A percentile compares a stretch with the other conserved stretches of the same genome.
These are phyloP conservation scores for Forbesichthys papilliferus DNA, from an alignment of 2,113 vertebrate species.

Conservation along the genomic window DNA sequence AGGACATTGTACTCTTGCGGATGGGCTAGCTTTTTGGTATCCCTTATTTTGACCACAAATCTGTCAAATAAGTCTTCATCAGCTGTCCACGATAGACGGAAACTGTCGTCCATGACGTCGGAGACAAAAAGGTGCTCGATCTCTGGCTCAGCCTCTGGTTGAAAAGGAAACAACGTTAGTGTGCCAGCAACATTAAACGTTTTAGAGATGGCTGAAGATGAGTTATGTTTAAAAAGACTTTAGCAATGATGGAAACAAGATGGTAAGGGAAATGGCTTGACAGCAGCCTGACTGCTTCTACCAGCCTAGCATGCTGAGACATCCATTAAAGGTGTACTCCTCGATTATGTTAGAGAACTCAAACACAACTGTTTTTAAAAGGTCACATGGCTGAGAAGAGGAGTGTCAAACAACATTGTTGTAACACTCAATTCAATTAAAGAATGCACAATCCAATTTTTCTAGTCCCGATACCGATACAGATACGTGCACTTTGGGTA, in stretches of 20 bases:
- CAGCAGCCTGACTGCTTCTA: conserved; percentile 11
- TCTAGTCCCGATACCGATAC: too few relatives aligned
- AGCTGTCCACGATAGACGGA: conserved; percentile 91
- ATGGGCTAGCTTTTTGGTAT: conserved; percentile 82
- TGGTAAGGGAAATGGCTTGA: conserved; percentile 15
- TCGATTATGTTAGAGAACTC: too few relatives aligned
- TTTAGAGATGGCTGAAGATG: not conserved
- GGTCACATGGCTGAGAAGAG: too few relatives aligned
- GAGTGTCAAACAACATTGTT: too few relatives aligned
- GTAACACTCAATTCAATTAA: too few relatives aligned
- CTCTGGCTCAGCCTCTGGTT: conserved; percentile 91
- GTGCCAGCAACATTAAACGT: not conserved
- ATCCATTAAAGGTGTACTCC: conserved; percentile 31
- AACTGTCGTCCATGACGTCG: conserved; percentile 83
- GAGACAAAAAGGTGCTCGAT: conserved; percentile 94
- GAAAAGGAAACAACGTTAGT: conserved; percentile 53
- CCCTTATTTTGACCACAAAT: conserved; percentile 93
- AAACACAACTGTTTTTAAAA: too few relatives aligned
- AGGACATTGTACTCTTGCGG: conserved; percentile 81
- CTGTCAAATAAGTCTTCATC: conserved; percentile 90
- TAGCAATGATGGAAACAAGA: conserved; percentile 18
- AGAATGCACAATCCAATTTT: too few relatives aligned
- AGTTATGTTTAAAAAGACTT: conserved; percentile 16
- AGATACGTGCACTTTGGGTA: too few relatives aligned
- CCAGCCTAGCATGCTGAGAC: conserved; percentile 44